Base-by-base conservation (phyloP, 1,140 invertebrate species). In the Alviniconcha marisindica region DNA sequence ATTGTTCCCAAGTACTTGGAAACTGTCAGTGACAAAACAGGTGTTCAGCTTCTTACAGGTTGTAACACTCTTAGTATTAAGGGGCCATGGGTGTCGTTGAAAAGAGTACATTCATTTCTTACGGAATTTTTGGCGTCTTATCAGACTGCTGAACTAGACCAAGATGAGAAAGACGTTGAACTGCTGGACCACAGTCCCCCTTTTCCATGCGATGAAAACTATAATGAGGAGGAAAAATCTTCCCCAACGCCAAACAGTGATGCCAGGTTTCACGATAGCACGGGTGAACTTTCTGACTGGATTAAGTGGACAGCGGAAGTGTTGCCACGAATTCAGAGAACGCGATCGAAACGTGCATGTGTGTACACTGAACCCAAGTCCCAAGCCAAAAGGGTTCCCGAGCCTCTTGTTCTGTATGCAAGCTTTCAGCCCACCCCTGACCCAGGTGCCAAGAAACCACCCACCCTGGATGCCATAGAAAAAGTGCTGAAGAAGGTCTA, bases 71-170 rank as follows among this genome's bases (percentile, higher is more conserved):
- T 81, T 7, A 66, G 38, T 36, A 69, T 87, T 0, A 84, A 84
- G 79, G 83, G 83, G 31, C 77, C 83, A 10, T 87, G 85, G 85
- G 66, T 48, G 28, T 83, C 85, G 24, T 36, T 87, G 12, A 77
- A 44, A 51, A 63, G 66, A 44, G 81, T 81, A 15, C 73, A 82
- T 36, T 82, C 83, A 4, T 83, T 84, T 77, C 71, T 87, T 3
- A 40, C 56, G n/a, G 80, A 84, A 31, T 87, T 87, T 33, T 28
- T 87, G n/a, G 24, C 69, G 4, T 77, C 83, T 14, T 74, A 79
- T 24, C 38, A 76, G 15, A 77, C 44, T 77, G 54, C 77, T 7
- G n/a, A 73, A 24, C 44, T 31, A n/a, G 42, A 66, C 33, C 71
- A 74, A 21, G 51, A 44, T 54, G 48, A 73, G 14, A 79, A 74